Conservation (phyloP, 2,888 invertebrate genomes). For the Cataglyphis albicans region DNA sequence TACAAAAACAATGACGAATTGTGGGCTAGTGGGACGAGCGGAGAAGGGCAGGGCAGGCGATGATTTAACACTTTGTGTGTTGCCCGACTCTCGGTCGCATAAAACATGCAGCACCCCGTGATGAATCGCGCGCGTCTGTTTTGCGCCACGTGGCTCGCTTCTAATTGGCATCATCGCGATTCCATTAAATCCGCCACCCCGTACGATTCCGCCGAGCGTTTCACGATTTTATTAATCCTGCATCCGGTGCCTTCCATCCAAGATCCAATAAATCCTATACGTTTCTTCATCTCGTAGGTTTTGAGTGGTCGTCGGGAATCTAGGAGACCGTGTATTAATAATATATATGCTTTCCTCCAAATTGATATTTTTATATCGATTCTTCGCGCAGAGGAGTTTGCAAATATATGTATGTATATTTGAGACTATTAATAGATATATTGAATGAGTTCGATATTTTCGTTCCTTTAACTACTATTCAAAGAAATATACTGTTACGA, state of each 20-base stretch:
- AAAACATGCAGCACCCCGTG: constrained; percentile 55
- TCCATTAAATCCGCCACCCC: constrained; percentile 43
- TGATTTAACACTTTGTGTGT: constrained; percentile 54
- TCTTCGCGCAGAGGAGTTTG: neutral
- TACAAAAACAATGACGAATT: constrained; percentile 34
- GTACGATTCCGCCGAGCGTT: constrained; percentile 16
- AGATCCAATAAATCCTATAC: neutral
- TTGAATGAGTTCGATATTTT: neutral
- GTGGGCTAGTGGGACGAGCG: constrained; percentile 43
- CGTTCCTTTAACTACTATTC: neutral
- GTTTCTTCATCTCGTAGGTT: neutral
- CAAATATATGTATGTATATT: neutral
- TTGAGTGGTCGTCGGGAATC: neutral
- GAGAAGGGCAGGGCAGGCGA: constrained; percentile 3
- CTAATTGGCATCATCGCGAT: constrained; percentile 44
- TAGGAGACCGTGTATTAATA: neutral
- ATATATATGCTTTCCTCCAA: neutral
- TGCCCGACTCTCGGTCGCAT: constrained; percentile 48
- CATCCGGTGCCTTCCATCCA: neutral
- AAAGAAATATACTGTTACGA: neutral
- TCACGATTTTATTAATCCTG: constrained; percentile 36
- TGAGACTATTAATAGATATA: neutral
- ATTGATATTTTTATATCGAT: neutral
- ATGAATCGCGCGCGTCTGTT: constrained; percentile 54
- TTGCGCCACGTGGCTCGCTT: constrained; percentile 43